phyloP scores from a whole-genome alignment of 2,113 vertebrate genomes.

The Carassius carassius region DNA sequence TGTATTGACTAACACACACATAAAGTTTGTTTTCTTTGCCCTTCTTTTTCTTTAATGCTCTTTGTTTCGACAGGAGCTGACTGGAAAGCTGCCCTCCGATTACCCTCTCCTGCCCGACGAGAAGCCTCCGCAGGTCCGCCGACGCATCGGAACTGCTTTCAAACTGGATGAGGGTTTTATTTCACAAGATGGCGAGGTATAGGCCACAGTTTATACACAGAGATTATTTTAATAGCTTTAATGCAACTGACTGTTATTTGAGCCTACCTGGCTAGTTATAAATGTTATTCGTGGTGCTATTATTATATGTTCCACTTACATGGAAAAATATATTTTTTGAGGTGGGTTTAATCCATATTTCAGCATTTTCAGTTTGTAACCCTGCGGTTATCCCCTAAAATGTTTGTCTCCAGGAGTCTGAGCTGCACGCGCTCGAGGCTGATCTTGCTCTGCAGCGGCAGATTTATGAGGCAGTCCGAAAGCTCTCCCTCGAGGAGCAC shows the following conservation, averaged over 20 bases:
- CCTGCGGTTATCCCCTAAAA: background rate
- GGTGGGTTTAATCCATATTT: background rate
- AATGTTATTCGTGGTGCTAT: background rate
- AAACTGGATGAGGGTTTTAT: conserved; percentile 84
- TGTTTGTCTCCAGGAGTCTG: conserved; percentile 74
- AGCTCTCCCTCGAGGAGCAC: conserved; percentile 83
- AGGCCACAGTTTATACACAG: background rate
- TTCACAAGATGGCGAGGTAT: conserved; percentile 77
- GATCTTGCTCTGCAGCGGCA: conserved; percentile 88
- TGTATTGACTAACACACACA: background rate
- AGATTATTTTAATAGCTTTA: background rate
- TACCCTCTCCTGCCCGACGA: conserved; percentile 86
- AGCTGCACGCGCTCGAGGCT: conserved; percentile 80
- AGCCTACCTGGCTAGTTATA: background rate
- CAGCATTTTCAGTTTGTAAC: background rate
- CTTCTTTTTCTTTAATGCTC: background rate
- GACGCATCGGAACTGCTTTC: conserved; percentile 87
- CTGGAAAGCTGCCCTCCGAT: conserved; percentile 81
- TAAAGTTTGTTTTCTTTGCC: background rate
- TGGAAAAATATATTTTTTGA: background rate
- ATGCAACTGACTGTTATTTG: conserved; percentile 20
- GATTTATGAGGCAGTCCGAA: conserved; percentile 82
- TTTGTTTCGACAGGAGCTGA: conserved; percentile 82
- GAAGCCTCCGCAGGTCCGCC: conserved; percentile 82
- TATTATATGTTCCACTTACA: background rate